phyloP scores from a whole-genome alignment of 2,888 invertebrate species.

The Ecliptopera silaceata region DNA sequence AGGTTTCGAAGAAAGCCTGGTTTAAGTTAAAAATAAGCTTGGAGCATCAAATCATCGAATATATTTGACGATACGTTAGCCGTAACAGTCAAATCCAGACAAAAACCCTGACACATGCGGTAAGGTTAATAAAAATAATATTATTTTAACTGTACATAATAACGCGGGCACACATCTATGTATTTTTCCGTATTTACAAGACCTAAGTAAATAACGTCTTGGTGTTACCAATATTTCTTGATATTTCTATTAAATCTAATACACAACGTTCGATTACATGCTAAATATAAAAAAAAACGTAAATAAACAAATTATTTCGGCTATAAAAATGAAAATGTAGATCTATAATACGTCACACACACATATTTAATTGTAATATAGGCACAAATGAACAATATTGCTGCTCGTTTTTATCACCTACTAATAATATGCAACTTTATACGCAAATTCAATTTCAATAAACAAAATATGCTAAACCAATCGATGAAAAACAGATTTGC shows the following conservation, averaged over 20 bases:
- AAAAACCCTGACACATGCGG: neutral
- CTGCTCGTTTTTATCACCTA: constrained; percentile 14
- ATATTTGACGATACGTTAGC: neutral
- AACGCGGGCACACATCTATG: constrained; percentile 45
- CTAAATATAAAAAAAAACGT: constrained; percentile 76
- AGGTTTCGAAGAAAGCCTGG: too few species aligned
- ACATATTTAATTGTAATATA: constrained; percentile 62
- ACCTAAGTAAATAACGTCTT: constrained; percentile 61
- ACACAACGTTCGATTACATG: constrained; percentile 48
- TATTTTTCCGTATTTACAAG: constrained; percentile 56
- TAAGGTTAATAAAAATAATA: neutral
- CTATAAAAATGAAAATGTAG: constrained; percentile 51
- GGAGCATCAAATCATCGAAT: too few species aligned
- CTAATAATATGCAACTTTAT: constrained; percentile 3
- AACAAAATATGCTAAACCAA: neutral
- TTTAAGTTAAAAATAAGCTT: too few species aligned
- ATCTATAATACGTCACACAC: constrained; percentile 55
- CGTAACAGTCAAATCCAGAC: neutral
- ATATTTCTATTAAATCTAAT: constrained; percentile 52
- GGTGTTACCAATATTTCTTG: constrained; percentile 74
- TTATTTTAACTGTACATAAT: constrained; percentile 51
- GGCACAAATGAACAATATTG: constrained; percentile 74
- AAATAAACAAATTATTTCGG: constrained; percentile 57
- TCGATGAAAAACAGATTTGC: neutral
- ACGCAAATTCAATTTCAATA: neutral